A percentile compares a stretch with the other conserved stretches of the same genome.
Evolutionary conservation across 2,888 invertebrate species (phyloP).

Genomic region (Agrochola circellaris): DNA sequence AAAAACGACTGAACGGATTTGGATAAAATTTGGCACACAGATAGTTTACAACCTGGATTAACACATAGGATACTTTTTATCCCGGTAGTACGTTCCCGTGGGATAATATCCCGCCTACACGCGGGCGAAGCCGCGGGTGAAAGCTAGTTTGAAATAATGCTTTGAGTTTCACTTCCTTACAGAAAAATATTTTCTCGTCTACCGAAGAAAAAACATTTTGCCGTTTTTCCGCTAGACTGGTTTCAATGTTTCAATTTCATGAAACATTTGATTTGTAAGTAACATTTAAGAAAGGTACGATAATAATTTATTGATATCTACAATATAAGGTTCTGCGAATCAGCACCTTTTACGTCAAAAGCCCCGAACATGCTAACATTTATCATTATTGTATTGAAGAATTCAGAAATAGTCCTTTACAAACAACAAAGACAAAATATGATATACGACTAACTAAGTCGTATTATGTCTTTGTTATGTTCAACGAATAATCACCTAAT

Average conservation of each 20-base stretch:
- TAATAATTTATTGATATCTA: not conserved
- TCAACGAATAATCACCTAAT: not conserved
- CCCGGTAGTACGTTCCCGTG: no score
- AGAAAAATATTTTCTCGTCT: not conserved
- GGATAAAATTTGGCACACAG: no score
- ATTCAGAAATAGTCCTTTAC: not conserved
- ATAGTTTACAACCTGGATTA: no score
- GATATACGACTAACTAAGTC: no score
- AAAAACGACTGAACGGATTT: no score
- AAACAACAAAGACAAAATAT: no score
- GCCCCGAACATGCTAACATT: not conserved
- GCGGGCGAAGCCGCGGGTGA: no score
- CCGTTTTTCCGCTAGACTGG: not conserved
- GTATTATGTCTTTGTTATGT: not conserved
- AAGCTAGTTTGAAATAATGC: no score
- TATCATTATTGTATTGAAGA: not conserved
- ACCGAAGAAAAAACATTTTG: not conserved
- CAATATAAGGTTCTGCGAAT: not conserved
- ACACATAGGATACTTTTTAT: no score
- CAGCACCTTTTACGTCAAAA: not conserved
- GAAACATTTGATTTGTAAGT: not conserved
- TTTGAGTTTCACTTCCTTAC: not conserved
- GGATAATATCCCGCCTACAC: no score
- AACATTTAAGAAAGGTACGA: not conserved
- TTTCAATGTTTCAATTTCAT: not conserved